Evolutionary conservation across 2,113 vertebrate species (phyloP), one percentile per base, ranked within the genome.

Genomic region (Sapajus apella): DNA sequence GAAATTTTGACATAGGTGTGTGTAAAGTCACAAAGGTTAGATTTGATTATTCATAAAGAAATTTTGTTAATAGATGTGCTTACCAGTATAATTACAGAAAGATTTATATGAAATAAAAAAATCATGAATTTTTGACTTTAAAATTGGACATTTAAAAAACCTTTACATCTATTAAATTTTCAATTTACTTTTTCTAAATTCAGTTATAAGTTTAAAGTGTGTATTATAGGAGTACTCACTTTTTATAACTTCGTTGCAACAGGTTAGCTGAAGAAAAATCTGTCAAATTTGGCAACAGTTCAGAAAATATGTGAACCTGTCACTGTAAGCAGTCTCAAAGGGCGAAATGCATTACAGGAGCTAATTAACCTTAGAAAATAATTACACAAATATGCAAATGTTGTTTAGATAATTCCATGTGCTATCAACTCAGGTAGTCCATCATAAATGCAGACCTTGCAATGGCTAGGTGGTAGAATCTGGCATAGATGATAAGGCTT

Each of bases 331-430:
- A 98, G 99, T 99, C 99, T 99, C 99, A 98, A 99, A 99, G 99
- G 99, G 98, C 95, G 79, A 98, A 97, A 98, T 98, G 99, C 99
- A 99, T 99, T 99, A 98, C 99, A 98, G 98, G 98, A 99, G 99
- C 99, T 99, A 99, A 99, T 99, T 99, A 99, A 99, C 99, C 99
- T 99, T 99, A 98, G 99, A 98, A 99, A 99, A 99, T 99, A 99
- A 99, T 99, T 99, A 99, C 99, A 99, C 98, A 99, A 99, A 99
- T 99, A 99, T 99, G 99, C 99, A 99, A 99, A 99, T 99, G 98
- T 98, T 99, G 99, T 99, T 99, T 99, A 99, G 99, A 99, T 99
- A 99, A 99, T 99, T 99, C 99, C 98, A 97, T 98, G 98, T 98
- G 98, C 99, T 99, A 99, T 99, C 98, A 98, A 98, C 98, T 99